Base-by-base conservation (phyloP, 2,888 invertebrate species). In the Gandaritis pyraliata region DNA sequence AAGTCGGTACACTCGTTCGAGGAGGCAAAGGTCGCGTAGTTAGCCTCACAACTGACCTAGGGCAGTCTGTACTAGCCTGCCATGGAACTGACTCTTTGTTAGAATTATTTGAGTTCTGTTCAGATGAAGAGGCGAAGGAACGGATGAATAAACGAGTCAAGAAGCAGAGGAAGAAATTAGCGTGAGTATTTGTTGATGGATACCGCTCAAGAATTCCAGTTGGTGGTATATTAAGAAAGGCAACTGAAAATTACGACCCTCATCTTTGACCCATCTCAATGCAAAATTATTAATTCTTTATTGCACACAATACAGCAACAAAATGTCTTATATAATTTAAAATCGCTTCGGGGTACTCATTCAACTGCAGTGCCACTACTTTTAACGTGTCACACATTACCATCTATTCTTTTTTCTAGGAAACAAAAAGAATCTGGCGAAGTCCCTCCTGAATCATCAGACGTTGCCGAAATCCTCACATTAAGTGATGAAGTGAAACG, bases 21-120 rank as follows among this genome's bases (percentile, higher is more conserved):
- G 94, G 95, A 33, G 96, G 97, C 0, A 94, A 93, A 71, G 98
- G 97, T 3, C 93, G 98, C 72, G 95, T 98, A 0, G 94, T 96
- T 0, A 95, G 95, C 18, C 91, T 98, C 75, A 90, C 93, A 13
- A 93, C 95, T 1, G 98, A 98, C 85, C 85, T 92, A 0, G 94
- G 95, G 16, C 95, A 96, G 67, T 93, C 94, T 65, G 86, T 97
- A 16, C 80, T 99, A 2, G 95, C 95, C 1, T 97, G 97, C 81
- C 96, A 97, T 80, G 98, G 98, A 1, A 95, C 95, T 11, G 97
- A 98, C 76, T 94, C 95, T 57, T 86, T 94, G 23, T 88, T 99
- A 13, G 99, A 99, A 87, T 85, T 97, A 56, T 99, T 97, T 81
- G 93, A 94, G 45, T 95, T 99, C 72, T 94, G 96, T 74, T 88